Evolutionary conservation across 2,888 invertebrate genomes (phyloP).

Genomic region (Augiades crinisus): DNA sequence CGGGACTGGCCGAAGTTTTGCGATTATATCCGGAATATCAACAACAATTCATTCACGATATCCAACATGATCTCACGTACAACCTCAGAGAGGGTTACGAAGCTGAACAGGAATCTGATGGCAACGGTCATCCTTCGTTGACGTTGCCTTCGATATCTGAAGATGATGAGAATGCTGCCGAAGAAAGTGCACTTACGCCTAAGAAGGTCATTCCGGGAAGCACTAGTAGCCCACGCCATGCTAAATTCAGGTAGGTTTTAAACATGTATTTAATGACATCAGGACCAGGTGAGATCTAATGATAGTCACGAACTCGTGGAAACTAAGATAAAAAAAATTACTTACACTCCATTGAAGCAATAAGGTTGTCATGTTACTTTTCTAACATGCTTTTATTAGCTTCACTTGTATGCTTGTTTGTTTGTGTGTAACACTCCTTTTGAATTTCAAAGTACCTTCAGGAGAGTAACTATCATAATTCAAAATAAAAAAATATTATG

Average conservation of each 20-base stretch:
- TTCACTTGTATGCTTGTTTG: no score
- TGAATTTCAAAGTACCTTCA: no score
- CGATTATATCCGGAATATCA: constrained; percentile 96
- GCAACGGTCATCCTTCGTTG: constrained; percentile 89
- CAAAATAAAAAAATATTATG: no score
- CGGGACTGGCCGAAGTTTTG: constrained; percentile 93
- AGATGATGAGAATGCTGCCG: constrained; percentile 95
- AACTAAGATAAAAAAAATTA: no score
- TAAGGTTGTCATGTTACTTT: no score
- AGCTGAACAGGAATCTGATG: constrained; percentile 90
- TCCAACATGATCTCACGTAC: constrained; percentile 96
- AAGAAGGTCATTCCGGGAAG: constrained; percentile 82
- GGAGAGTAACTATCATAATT: no score
- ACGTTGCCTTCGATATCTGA: constrained; percentile 96
- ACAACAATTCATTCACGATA: constrained; percentile 95
- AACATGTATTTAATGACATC: neutral
- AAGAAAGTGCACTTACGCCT: constrained; percentile 85
- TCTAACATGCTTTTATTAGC: no score
- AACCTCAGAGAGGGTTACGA: constrained; percentile 96
- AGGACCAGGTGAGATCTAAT: no score
- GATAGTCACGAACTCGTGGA: no score
- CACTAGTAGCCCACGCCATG: constrained; percentile 85
- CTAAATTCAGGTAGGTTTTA: constrained; percentile 75
- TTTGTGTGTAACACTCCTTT: no score
- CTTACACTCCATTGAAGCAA: no score